phyloP scores from a whole-genome alignment of 2,113 vertebrate genomes.

The Tapirus terrestris region DNA sequence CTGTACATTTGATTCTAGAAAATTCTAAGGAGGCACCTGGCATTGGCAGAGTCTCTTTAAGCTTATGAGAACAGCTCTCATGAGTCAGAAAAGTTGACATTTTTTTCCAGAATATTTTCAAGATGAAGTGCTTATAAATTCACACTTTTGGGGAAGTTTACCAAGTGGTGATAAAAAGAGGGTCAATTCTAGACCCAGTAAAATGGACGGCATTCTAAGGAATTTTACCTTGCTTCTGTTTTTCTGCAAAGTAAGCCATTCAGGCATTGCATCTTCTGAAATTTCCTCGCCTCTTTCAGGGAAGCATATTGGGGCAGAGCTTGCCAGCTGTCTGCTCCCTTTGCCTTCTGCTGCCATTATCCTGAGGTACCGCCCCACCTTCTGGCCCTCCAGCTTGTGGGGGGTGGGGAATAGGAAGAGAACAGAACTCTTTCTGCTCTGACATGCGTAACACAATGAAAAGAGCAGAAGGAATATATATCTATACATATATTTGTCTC shows the following conservation, averaged over 20 bases:
- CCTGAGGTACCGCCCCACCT: slow-evolving; percentile 97
- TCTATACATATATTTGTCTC: slow-evolving; percentile 60
- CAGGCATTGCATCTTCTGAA: slow-evolving; percentile 95
- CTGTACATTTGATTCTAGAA: slow-evolving; percentile 55
- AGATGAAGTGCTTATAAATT: slow-evolving; percentile 16
- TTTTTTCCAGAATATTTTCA: slow-evolving; percentile 52
- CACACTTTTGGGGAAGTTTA: not conserved
- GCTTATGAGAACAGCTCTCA: slow-evolving; percentile 31
- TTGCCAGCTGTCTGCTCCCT: slow-evolving; percentile 99
- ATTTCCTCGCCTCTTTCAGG: slow-evolving; percentile 98
- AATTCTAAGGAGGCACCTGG: slow-evolving; percentile 70
- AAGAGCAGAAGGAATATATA: slow-evolving; percentile 78
- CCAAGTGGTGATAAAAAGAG: not conserved
- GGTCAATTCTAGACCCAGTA: slow-evolving; percentile 74
- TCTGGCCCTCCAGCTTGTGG: slow-evolving; percentile 96
- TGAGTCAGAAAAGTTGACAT: slow-evolving; percentile 1
- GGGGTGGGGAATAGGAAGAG: slow-evolving; percentile 78
- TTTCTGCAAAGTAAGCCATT: slow-evolving; percentile 94
- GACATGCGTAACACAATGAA: slow-evolving; percentile 78
- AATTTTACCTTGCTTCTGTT: slow-evolving; percentile 95
- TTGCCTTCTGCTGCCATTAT: slow-evolving; percentile 99
- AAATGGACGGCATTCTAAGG: slow-evolving; percentile 93
- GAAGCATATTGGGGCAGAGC: slow-evolving; percentile 99
- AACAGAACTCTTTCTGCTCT: slow-evolving; percentile 69
- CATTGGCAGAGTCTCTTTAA: slow-evolving; percentile 24